Percentiles rank a stretch among this genome's conserved stretches.
These are phyloP conservation scores for Drosophila formosana DNA, from an alignment of 2,888 invertebrate genomes.

Conservation along the genomic window DNA sequence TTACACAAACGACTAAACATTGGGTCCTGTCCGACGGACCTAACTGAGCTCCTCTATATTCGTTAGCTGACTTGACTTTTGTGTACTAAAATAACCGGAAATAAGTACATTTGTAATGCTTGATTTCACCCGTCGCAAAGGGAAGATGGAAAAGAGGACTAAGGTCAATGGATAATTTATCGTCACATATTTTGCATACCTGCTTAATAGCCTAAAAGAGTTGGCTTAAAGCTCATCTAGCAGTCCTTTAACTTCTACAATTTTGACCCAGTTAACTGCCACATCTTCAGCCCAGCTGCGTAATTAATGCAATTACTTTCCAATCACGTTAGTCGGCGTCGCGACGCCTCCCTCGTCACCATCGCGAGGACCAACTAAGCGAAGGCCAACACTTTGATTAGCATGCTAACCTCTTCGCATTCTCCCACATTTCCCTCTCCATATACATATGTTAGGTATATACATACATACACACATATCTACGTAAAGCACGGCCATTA, in stretches of 20 bases:
- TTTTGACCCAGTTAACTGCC: slow-evolving; percentile 42
- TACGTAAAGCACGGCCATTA: slow-evolving; percentile 42
- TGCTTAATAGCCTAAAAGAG: slow-evolving; percentile 1
- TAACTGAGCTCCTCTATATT: slow-evolving; percentile 10
- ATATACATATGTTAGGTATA: not conserved
- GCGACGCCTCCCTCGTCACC: slow-evolving; percentile 40
- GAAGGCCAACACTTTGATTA: slow-evolving; percentile 49
- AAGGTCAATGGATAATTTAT: slow-evolving; percentile 39
- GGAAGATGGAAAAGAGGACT: not conserved
- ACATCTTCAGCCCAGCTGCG: slow-evolving; percentile 8
- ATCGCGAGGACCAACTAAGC: slow-evolving; percentile 26
- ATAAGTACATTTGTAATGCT: slow-evolving; percentile 74
- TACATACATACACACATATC: slow-evolving; percentile 3
- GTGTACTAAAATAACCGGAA: slow-evolving; percentile 78
- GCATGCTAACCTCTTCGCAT: slow-evolving; percentile 2
- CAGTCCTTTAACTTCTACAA: slow-evolving; percentile 15
- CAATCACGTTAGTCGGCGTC: slow-evolving; percentile 50
- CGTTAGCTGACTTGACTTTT: slow-evolving; percentile 59
- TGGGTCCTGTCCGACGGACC: slow-evolving; percentile 19
- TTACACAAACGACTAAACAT: slow-evolving; percentile 75
- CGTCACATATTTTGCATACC: slow-evolving; percentile 40
- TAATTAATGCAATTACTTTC: slow-evolving; percentile 72
- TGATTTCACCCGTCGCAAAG: slow-evolving; percentile 63
- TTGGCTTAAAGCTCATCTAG: slow-evolving; percentile 3
- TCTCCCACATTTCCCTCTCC: not conserved